Conservation (phyloP, 2,113 vertebrate species). For the Pelecanus crispus region DNA sequence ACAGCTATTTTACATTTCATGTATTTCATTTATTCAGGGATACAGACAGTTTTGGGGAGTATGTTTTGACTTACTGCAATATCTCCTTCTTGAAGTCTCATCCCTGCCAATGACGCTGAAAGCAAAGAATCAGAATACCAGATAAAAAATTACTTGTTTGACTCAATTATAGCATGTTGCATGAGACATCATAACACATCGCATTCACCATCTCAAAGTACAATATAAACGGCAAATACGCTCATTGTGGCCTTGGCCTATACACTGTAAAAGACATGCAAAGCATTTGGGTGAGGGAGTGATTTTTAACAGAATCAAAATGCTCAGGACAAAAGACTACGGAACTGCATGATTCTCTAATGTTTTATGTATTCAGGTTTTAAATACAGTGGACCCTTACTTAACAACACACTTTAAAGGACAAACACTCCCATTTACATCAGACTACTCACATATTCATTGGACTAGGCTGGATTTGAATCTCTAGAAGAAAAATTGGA, state of each 20-base stretch:
- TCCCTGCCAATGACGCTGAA: slow-evolving; percentile 91
- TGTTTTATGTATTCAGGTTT: neutral
- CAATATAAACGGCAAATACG: neutral
- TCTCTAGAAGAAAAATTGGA: neutral
- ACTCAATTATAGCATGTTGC: neutral
- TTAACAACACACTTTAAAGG: neutral
- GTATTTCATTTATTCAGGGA: neutral
- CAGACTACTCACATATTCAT: neutral
- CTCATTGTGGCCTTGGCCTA: neutral
- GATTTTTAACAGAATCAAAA: neutral
- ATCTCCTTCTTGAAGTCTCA: slow-evolving; percentile 90
- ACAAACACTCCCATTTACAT: neutral
- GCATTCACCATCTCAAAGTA: neutral
- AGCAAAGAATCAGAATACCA: neutral
- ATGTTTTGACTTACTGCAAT: slow-evolving; percentile 81
- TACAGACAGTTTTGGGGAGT: neutral
- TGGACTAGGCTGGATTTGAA: neutral
- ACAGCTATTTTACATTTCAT: neutral
- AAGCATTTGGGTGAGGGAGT: neutral
- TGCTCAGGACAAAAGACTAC: neutral
- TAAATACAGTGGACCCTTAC: neutral
- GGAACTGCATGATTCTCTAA: neutral
- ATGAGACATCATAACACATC: neutral
- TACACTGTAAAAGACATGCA: neutral
- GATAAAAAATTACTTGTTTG: neutral